These are phyloP conservation scores for Austrolebias charrua DNA, from an alignment of 2,797 vertebrate genomes.

Conservation along the genomic window DNA sequence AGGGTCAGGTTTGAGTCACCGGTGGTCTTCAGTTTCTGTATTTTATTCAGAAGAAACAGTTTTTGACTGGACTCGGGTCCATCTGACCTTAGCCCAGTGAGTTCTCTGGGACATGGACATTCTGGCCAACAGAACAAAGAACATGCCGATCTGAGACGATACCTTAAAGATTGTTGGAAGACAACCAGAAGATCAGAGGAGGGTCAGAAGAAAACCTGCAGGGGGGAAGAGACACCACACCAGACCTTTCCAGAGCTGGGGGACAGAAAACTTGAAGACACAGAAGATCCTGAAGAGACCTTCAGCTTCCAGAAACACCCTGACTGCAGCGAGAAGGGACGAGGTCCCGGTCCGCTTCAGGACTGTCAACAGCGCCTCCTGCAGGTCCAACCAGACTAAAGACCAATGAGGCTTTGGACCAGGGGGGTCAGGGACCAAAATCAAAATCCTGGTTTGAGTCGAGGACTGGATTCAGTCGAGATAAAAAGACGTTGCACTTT, in stretches of 20 bases:
- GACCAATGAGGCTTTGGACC: too few relatives aligned
- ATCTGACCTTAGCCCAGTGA: too few relatives aligned
- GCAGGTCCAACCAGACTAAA: too few relatives aligned
- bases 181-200: conserved; percentile 72
- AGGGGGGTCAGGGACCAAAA: too few relatives aligned
- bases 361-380: not conserved
- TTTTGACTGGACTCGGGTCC: too few relatives aligned
- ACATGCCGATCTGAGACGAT: conserved; percentile 40
- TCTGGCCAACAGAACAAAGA: conserved; percentile 58
- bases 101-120: too few relatives aligned
- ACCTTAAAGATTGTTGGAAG: conserved; percentile 67
- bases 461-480: too few relatives aligned
- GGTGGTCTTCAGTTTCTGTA: too few relatives aligned
- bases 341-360: not conserved
- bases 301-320: conserved; percentile 4
- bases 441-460: too few relatives aligned
- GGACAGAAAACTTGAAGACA: conserved; percentile 41
- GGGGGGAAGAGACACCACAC: conserved; percentile 77
- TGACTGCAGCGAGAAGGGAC: not conserved
- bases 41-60: too few relatives aligned
- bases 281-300: conserved; percentile 4
- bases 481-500: too few relatives aligned
- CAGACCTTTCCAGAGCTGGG: conserved; percentile 68
- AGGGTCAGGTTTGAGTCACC: too few relatives aligned
- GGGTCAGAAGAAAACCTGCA: conserved; percentile 85